These are phyloP conservation scores for Hyperopisus bebe DNA, from an alignment of 2,113 vertebrate species.

Conservation along the genomic window DNA sequence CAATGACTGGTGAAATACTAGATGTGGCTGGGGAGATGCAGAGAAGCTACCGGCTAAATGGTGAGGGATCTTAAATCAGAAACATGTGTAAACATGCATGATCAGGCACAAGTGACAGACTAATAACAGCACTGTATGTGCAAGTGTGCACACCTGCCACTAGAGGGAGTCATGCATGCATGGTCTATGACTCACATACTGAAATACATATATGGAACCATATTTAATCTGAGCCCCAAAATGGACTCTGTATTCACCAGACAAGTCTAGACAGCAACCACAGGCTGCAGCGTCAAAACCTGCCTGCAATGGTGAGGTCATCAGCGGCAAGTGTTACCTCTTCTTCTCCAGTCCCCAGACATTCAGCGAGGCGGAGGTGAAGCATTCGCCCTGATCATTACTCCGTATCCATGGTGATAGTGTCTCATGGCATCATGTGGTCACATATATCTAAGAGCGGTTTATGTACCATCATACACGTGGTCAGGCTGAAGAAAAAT, in stretches of 20 bases:
- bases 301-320: constrained; percentile 45
- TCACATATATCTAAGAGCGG: background rate
- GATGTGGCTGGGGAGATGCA: constrained; percentile 24
- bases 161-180: background rate
- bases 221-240: background rate
- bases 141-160: background rate
- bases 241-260: background rate
- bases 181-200: background rate
- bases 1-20: constrained; percentile 17
- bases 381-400: background rate
- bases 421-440: background rate
- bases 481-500: background rate
- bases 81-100: background rate
- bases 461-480: background rate
- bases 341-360: constrained; percentile 46
- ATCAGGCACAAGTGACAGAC: no score
- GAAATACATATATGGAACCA: background rate
- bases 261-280: background rate
- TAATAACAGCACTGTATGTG: background rate
- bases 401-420: background rate
- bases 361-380: constrained; percentile 59
- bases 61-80: background rate
- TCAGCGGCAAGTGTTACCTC: constrained; percentile 48
- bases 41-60: constrained; percentile 11
- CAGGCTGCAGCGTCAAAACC: background rate